Percentiles rank a stretch among this genome's conserved stretches.
Conservation (phyloP, 2,797 vertebrate genomes). For the Melanitta fusca region DNA sequence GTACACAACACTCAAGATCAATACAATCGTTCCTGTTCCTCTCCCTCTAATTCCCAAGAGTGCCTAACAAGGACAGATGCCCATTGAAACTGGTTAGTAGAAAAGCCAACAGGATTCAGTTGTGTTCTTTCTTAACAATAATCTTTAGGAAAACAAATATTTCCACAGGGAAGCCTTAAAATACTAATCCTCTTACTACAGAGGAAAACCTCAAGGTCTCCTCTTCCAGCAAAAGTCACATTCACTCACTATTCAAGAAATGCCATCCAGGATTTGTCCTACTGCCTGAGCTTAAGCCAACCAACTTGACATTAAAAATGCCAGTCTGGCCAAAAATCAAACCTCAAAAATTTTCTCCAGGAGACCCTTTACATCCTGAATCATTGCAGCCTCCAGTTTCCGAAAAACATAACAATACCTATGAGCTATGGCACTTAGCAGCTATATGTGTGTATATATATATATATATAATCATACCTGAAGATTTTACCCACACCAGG, state of each 20-base stretch:
- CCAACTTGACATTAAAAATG: not conserved
- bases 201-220: not conserved
- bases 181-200: not conserved
- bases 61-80: not conserved
- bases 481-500: not conserved
- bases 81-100: not conserved
- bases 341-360: not conserved
- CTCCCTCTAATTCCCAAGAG: not conserved
- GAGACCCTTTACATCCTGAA: not conserved
- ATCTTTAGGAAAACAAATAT: not conserved
- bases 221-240: not conserved
- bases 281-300: not conserved
- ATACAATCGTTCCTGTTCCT: not conserved
- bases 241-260: not conserved
- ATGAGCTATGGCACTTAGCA: rapidly evolving
- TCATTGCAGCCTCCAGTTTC: not conserved
- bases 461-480: not conserved
- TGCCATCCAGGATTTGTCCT: not conserved
- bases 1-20: not conserved
- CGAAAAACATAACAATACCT: rapidly evolving
- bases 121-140: not conserved
- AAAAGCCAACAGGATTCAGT: not conserved
- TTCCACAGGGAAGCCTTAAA: not conserved
- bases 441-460: not conserved
- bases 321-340: not conserved